phyloP scores from a whole-genome alignment of 2,888 invertebrate genomes.

The Euspilapteryx auroguttella region DNA sequence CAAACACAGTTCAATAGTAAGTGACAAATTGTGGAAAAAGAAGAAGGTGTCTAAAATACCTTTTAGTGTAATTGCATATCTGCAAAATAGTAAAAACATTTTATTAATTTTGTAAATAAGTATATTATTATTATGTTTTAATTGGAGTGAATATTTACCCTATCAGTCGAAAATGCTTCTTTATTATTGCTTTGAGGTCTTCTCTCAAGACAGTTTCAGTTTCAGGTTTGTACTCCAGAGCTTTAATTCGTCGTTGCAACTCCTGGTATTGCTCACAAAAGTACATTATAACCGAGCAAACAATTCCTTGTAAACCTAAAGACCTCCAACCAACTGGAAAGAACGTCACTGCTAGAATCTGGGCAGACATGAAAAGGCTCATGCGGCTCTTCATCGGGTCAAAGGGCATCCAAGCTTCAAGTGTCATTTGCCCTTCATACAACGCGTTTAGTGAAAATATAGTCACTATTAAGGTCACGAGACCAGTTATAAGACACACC shows the following conservation, averaged over 20 bases:
- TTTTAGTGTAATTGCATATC: slow-evolving; percentile 25
- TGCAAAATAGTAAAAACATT: slow-evolving; percentile 10
- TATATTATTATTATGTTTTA: background rate
- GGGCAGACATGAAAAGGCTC: slow-evolving; percentile 18
- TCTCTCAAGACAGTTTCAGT: slow-evolving; percentile 14
- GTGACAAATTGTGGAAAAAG: slow-evolving; percentile 32
- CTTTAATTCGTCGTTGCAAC: slow-evolving; percentile 19
- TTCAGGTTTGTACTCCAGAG: slow-evolving; percentile 15
- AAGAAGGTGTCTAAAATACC: slow-evolving; percentile 34
- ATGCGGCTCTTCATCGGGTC: slow-evolving; percentile 19
- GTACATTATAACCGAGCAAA: slow-evolving; percentile 35
- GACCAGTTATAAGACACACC: slow-evolving; percentile 14
- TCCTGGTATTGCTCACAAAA: slow-evolving; percentile 33
- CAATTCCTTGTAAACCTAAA: slow-evolving; percentile 31
- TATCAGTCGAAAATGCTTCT: slow-evolving; percentile 34
- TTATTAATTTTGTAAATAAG: background rate
- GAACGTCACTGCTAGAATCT: slow-evolving; percentile 18
- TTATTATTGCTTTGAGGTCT: slow-evolving; percentile 22
- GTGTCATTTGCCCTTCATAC: slow-evolving; percentile 21
- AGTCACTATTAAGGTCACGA: slow-evolving; percentile 13
- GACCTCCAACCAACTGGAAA: slow-evolving; percentile 22
- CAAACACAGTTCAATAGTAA: slow-evolving; percentile 34
- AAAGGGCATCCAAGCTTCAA: slow-evolving; percentile 42
- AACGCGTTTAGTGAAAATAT: slow-evolving; percentile 19
- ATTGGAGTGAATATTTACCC: slow-evolving; percentile 20